Evolutionary conservation across 2,113 vertebrate species (phyloP).

Genomic region (Ellobius talpinus): DNA sequence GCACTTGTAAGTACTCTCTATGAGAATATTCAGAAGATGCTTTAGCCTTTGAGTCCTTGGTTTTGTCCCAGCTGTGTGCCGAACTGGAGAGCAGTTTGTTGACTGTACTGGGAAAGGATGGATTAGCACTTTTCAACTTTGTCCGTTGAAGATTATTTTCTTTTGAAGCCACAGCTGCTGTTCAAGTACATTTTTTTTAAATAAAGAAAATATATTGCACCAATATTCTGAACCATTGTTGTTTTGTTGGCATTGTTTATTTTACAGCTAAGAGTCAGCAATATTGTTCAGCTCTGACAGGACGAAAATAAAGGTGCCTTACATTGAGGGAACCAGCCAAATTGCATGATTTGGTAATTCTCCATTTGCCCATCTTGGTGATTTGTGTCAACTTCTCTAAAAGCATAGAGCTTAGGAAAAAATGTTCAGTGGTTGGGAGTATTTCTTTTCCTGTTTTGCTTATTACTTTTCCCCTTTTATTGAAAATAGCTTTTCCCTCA

Average conservation of each 20-base stretch:
- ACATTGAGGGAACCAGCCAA: conserved; percentile 17
- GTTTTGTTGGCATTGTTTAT: conserved; percentile 69
- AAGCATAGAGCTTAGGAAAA: conserved; percentile 49
- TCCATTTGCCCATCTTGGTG: conserved; percentile 58
- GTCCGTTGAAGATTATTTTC: conserved; percentile 71
- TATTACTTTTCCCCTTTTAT: background rate
- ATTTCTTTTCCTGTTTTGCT: conserved; percentile 37
- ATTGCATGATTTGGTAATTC: conserved; percentile 44
- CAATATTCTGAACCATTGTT: conserved; percentile 69
- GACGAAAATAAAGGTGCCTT: conserved; percentile 56
- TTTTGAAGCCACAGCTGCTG: conserved; percentile 77
- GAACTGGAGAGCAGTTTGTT: conserved; percentile 49
- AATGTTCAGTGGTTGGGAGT: conserved; percentile 50
- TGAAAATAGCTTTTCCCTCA: background rate
- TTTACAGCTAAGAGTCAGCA: conserved; percentile 66
- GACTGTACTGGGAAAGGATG: background rate
- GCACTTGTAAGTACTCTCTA: conserved; percentile 60
- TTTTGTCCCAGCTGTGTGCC: conserved; percentile 12
- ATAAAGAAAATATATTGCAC: conserved; percentile 79
- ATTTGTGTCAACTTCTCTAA: conserved; percentile 65
- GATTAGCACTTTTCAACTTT: conserved; percentile 59
- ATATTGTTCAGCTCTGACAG: conserved; percentile 39
- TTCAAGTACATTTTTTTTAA: conserved; percentile 71
- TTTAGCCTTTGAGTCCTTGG: conserved; percentile 38
- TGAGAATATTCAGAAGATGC: conserved; percentile 71